phyloP scores from a whole-genome alignment of 92 coral and sea anemone genomes.

The Phenganax marumi region DNA sequence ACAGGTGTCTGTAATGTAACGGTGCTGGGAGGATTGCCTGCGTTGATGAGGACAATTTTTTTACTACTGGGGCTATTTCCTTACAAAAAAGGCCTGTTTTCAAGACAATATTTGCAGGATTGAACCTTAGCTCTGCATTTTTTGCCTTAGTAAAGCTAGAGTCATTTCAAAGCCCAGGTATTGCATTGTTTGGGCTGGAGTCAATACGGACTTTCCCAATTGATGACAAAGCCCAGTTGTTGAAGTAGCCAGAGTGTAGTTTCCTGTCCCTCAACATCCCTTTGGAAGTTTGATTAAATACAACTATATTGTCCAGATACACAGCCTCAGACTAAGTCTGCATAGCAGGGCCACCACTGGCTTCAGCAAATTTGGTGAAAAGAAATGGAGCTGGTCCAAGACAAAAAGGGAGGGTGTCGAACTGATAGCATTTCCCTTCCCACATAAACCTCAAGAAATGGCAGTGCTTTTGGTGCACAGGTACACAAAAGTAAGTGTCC shows the following conservation, averaged over 20 bases:
- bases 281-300: conserved; percentile 36
- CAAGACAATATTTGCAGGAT: conserved; percentile 21
- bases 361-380: conserved; percentile 55
- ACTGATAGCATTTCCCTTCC: conserved; percentile 41
- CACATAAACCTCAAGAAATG: conserved; percentile 36
- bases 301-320: conserved; percentile 49
- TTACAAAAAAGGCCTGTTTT: conserved; percentile 20
- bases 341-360: conserved; percentile 49
- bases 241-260: conserved; percentile 52
- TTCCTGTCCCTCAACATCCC: conserved; percentile 35
- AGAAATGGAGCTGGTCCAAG: conserved; percentile 42
- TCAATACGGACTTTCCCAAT: conserved; percentile 50
- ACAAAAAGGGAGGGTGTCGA: conserved; percentile 54
- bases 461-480: conserved; percentile 36
- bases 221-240: conserved; percentile 48
- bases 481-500: conserved; percentile 48
- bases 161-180: conserved; percentile 52
- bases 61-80: conserved; percentile 29
- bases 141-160: conserved; percentile 26
- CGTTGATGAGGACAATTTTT: conserved; percentile 47
- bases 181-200: conserved; percentile 39
- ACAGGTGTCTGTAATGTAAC: conserved; percentile 46
- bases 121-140: conserved; percentile 33
- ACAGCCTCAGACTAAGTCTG: conserved; percentile 42
- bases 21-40: conserved; percentile 56